Percentiles rank a stretch among this genome's conserved stretches.
Conservation (phyloP, 2,797 vertebrate genomes). For the Sorex maritimensis region DNA sequence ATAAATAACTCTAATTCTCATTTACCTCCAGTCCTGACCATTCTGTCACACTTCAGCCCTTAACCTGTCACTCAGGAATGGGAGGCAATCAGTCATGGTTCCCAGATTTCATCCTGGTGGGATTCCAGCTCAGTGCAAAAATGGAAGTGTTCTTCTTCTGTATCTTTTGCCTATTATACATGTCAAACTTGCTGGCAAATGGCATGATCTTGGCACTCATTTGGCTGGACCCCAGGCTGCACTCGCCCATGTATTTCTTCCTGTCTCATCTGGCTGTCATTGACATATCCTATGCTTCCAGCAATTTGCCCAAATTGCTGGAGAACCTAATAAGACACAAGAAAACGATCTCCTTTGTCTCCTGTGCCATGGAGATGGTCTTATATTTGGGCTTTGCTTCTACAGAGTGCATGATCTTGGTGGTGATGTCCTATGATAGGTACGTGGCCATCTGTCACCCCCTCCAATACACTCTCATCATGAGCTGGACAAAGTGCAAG, state of each 20-base stretch:
- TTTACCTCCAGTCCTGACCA: background rate
- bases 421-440: constrained; percentile 73
- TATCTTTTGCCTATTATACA: background rate
- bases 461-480: constrained; percentile 52
- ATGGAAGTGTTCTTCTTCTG: constrained; percentile 30
- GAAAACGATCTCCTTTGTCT: constrained; percentile 45
- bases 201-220: constrained; percentile 49
- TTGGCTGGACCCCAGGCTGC: constrained; percentile 32
- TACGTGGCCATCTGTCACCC: constrained; percentile 64
- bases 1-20: background rate
- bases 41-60: background rate
- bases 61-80: background rate
- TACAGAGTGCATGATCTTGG: constrained; percentile 66
- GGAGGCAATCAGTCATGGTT: background rate
- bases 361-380: constrained; percentile 55
- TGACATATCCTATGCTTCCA: background rate
- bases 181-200: background rate
- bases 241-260: constrained; percentile 8
- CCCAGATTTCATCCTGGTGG: constrained; percentile 21
- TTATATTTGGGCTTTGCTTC: constrained; percentile 61
- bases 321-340: constrained; percentile 18
- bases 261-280: background rate
- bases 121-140: constrained; percentile 13
- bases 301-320: constrained; percentile 63
- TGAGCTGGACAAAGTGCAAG: constrained; percentile 53